phyloP scores from a whole-genome alignment of 2,797 vertebrate genomes.

The Semotilus atromaculatus region DNA sequence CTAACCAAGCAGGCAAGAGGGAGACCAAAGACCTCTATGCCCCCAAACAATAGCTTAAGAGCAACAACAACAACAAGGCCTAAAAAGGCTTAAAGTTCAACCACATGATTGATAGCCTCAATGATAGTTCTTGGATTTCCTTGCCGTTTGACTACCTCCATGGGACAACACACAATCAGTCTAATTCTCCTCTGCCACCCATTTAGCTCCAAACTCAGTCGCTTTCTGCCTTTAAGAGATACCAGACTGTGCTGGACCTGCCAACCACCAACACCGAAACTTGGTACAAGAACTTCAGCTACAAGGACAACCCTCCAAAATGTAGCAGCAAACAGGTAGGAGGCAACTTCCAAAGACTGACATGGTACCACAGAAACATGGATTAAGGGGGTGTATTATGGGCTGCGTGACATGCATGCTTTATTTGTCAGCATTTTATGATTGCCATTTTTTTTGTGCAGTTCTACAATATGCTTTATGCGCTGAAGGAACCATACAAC shows the following conservation, averaged over 20 bases:
- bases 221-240: conserved; percentile 86
- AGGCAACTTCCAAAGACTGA: conserved; percentile 87
- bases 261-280: conserved; percentile 97
- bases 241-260: conserved; percentile 98
- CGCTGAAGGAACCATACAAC: too few species aligned
- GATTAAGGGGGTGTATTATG: conserved; percentile 92
- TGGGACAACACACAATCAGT: conserved; percentile 95
- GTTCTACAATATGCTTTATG: too few species aligned
- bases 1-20: conserved; percentile 80
- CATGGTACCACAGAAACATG: conserved; percentile 85
- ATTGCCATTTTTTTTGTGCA: too few species aligned
- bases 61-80: conserved; percentile 88
- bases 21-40: conserved; percentile 96
- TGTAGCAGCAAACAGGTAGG: conserved; percentile 99
- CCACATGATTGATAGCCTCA: conserved; percentile 90
- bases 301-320: conserved; percentile 93
- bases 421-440: too few species aligned
- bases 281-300: conserved; percentile 87
- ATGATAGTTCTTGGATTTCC: conserved; percentile 94
- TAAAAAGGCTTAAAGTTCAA: conserved; percentile 95
- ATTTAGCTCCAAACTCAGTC: conserved; percentile 98
- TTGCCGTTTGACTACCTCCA: conserved; percentile 95
- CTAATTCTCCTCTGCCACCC: conserved; percentile 94
- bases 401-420: conserved; percentile 28
- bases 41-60: conserved; percentile 91